Base-by-base conservation (phyloP, 2,797 vertebrate genomes). In the Urocyon cinereoargenteus region DNA sequence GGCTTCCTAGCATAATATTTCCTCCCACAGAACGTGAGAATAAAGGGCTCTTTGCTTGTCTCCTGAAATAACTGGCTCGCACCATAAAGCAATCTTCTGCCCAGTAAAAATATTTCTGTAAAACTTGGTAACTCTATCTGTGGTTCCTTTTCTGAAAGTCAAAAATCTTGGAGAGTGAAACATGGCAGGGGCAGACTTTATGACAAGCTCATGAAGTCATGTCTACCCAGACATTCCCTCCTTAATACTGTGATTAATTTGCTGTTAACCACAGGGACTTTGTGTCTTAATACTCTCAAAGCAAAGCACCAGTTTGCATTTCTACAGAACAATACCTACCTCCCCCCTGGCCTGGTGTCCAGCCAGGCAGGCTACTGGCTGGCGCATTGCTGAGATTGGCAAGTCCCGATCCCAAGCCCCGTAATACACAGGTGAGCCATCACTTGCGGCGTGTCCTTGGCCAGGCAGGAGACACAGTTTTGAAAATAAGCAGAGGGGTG, bases 41-140 rank as follows among this genome's bases (percentile, higher is more conserved):
- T 98, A 98, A 98, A 98, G 98, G 98, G 95, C 73, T 95, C 98
- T 98, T 98, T 98, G 97, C 98, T 97, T 92, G 98, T 98, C 97
- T 98, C 98, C 98, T 97, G 98, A 97, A 98, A 97, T 97, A 98
- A 98, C 98, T 98, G 97, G 96, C 97, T 98, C 98, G 98, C 79
- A 77, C 98, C 98, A 98, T 97, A 97, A 98, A 98, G 97, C 97
- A 98, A 97, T 78, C 97, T 98, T 98, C 98, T 98, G 94, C 98
- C 98, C 98, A 99, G 98, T 98, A 98, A 98, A 99, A 99, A 98
- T 98, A 98, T 98, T 98, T 98, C 98, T 98, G 82, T 83, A 97
- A 91, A 98, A 96, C 98, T 98, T 98, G 98, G 98, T 98, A 99
- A 98, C 97, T 98, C 98, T 98, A 98, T 98, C 98, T 98, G 98